These are phyloP conservation scores for Amaurobius ferox DNA, from an alignment of 2,888 invertebrate species.

Conservation along the genomic window DNA sequence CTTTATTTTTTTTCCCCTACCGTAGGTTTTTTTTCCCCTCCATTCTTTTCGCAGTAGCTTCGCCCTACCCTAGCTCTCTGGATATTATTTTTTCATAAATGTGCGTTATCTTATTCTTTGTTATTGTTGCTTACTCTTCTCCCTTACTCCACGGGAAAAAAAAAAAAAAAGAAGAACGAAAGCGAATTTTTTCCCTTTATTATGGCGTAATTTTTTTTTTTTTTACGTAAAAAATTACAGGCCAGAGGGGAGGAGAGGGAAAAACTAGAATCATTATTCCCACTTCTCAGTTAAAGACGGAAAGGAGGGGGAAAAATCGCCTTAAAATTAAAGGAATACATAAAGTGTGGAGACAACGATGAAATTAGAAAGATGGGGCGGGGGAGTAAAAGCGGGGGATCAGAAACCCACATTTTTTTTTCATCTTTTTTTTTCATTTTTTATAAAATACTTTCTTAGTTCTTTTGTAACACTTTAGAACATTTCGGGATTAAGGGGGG, in stretches of 20 bases:
- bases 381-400: background rate
- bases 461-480: constrained; percentile 71
- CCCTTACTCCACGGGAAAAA: constrained; percentile 4
- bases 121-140: constrained; percentile 67
- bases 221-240: constrained; percentile 11
- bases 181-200: constrained; percentile 28
- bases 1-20: constrained; percentile 9
- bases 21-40: constrained; percentile 21
- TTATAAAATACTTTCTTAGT: constrained; percentile 48
- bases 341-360: constrained; percentile 70
- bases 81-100: constrained; percentile 71
- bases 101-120: constrained; percentile 66
- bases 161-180: constrained; percentile 40
- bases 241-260: constrained; percentile 16
- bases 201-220: constrained; percentile 29
- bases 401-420: constrained; percentile 7
- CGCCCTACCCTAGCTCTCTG: constrained; percentile 31
- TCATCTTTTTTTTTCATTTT: constrained; percentile 22
- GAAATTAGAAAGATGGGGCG: constrained; percentile 63
- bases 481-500: constrained; percentile 65
- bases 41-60: constrained; percentile 18
- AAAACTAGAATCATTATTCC: constrained; percentile 62
- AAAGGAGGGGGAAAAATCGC: constrained; percentile 50
- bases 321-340: constrained; percentile 72
- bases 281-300: constrained; percentile 32